Conservation (phyloP, 2,113 vertebrate species). For the Cheirogaleus medius region DNA sequence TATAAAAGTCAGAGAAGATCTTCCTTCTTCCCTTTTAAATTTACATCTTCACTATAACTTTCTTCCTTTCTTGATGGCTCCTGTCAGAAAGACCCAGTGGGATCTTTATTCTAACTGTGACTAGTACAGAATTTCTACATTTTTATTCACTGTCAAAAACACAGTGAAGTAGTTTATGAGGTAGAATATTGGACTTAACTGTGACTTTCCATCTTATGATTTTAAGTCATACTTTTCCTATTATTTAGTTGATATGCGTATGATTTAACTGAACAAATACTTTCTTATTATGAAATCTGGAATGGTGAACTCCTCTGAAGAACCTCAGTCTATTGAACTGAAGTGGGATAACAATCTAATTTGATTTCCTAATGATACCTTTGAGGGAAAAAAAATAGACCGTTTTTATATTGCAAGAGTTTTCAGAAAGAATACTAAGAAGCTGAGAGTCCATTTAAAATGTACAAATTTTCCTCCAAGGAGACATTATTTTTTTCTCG, state of each 20-base stretch:
- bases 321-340: neutral
- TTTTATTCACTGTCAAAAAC: constrained; percentile 8
- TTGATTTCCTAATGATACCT: neutral
- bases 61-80: neutral
- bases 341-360: neutral
- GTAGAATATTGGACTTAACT: neutral
- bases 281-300: neutral
- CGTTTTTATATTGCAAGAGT: neutral
- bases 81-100: neutral
- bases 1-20: neutral
- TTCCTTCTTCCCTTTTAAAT: neutral
- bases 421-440: constrained; percentile 44
- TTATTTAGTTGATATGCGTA: neutral
- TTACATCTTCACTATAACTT: neutral
- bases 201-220: neutral
- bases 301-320: neutral
- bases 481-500: neutral
- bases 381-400: neutral
- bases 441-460: constrained; percentile 5
- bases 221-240: neutral
- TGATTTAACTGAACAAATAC: constrained; percentile 34
- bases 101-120: neutral
- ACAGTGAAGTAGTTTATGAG: neutral
- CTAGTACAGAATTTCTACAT: neutral
- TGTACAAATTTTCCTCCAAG: constrained; percentile 1